Percentiles rank a stretch among this genome's conserved stretches.
phyloP scores from a whole-genome alignment of 2,888 invertebrate genomes.

The Heteropelma amictum region DNA sequence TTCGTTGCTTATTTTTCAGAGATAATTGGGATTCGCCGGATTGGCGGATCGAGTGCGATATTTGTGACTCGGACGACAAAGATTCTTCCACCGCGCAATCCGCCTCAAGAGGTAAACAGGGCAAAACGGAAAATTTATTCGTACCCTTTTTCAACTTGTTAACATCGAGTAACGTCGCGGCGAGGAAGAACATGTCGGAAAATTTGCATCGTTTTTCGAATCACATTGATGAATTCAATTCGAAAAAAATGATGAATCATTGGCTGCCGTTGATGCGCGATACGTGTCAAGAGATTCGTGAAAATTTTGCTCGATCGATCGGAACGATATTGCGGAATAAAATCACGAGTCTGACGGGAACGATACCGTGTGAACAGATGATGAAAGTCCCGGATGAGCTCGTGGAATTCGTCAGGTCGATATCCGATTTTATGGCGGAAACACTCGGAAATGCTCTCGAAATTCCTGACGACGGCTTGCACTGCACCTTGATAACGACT shows the following conservation, averaged over 20 bases:
- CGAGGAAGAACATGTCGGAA: slow-evolving; percentile 73
- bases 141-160: slow-evolving; percentile 66
- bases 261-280: slow-evolving; percentile 77
- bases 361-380: slow-evolving; percentile 69
- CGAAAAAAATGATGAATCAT: slow-evolving; percentile 68
- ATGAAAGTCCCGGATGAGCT: slow-evolving; percentile 67
- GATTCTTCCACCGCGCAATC: neutral
- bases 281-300: slow-evolving; percentile 70
- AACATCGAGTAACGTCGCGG: slow-evolving; percentile 62
- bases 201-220: slow-evolving; percentile 77
- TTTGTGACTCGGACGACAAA: slow-evolving; percentile 31
- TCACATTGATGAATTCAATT: slow-evolving; percentile 77
- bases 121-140: slow-evolving; percentile 24
- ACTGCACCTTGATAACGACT: slow-evolving; percentile 80
- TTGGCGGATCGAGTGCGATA: slow-evolving; percentile 48
- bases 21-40: slow-evolving; percentile 43
- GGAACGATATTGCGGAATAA: slow-evolving; percentile 69
- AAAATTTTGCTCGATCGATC: slow-evolving; percentile 72
- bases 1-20: neutral
- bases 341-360: slow-evolving; percentile 72
- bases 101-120: neutral
- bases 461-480: slow-evolving; percentile 79
- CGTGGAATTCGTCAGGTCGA: slow-evolving; percentile 76
- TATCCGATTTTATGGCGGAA: slow-evolving; percentile 74
- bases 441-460: slow-evolving; percentile 75